Base-by-base conservation (phyloP, 2,113 vertebrate genomes). In the Microcebus tavaratra region DNA sequence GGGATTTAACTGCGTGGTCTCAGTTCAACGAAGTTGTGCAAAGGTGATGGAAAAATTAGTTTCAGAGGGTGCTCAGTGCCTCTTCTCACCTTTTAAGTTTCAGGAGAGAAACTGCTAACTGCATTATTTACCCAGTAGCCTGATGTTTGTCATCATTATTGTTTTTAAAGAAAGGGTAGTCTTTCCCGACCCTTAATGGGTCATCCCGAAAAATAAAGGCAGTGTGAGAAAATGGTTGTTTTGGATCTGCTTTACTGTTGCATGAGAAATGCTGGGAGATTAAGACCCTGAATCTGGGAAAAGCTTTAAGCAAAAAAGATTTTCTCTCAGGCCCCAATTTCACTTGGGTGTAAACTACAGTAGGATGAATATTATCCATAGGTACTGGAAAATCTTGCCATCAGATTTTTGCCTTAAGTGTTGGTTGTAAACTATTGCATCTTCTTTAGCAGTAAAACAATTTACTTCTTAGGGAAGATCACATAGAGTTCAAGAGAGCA, bases 381-480 rank as follows among this genome's bases (percentile, higher is more conserved):
- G 65, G 61, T 57, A 15, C 34, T 81, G 70, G n/a, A 34, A 63
- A 91, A 63, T 59, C 63, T 86, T 59, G 70, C 91, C 34, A 31
- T 34, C 42, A 57, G 63, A 31, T 86, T 92, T 92, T 75, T 63
- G 18, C 39, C 61, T 59, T 25, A 6, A 76, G 39, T 68, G 57
- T 61, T 86, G 73, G 59, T 39, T 63, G 50, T 88, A 90, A 94
- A 85, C n/a, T 45, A 53, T 59, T 82, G 81, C 65, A 39, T 89
- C 96, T 95, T 39, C 42, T 95, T 97, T 80, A 88, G 48, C 76
- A 94, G 63, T 50, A 78, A 92, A 92, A 90, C 91, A 59, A 55
- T 92, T 39, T 76, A 81, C 53, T 81, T 79, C 67, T 84, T 34
- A 79, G 63, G 88, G 78, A 96, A 96, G 87, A 95, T 63, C 25